Evolutionary conservation across 2,888 invertebrate species (phyloP), one percentile per base, ranked within the genome.

Genomic region (Pollenia griseotomentosa): DNA sequence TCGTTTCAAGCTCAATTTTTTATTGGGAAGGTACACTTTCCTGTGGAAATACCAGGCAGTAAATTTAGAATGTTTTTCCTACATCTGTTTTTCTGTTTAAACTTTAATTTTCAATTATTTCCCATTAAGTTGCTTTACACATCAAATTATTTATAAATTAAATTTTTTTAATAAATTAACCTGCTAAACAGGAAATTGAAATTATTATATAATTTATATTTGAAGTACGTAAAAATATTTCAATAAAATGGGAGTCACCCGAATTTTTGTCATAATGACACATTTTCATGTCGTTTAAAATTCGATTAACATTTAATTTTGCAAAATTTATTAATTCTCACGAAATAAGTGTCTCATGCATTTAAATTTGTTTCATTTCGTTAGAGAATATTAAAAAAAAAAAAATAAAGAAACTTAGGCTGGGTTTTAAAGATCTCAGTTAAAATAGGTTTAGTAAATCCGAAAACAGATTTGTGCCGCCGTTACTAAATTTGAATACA

Each of bases 301-400:
- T 68, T 68, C 68, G 12, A 53, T 42, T 42, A 55, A 46, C 55
- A 42, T 12, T 8, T 16, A 42, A 53, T 53, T 16, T 33, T 33
- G 33, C 33, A 33, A 33, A 33, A 6, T 33, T 33, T 33, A 33
- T 33, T 1, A 33, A 51, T 14, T 68, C 51, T 40, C 10, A 14
- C 10, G 16, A 33, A 70, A 70, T 19, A 48, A 12, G 11, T 59
- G 48, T 46, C 16, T 33, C n/a, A 61, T 40, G 70, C 53, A 70
- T 70, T 6, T 33, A 33, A 33, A 33, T 33, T 33, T 33, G 5
- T 33, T 6, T 33, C 33, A 33, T 33, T 55, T 55, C 8, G 19
- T 19, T 53, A 40, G 11, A 40, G n/a, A 16, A 16, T 53, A n/a
- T n/a, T n/a, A 11, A 70, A 9, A 53, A 33, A 71, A 42, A 7